phyloP scores from a whole-genome alignment of 2,888 invertebrate species.

The Corbicula japonica region DNA sequence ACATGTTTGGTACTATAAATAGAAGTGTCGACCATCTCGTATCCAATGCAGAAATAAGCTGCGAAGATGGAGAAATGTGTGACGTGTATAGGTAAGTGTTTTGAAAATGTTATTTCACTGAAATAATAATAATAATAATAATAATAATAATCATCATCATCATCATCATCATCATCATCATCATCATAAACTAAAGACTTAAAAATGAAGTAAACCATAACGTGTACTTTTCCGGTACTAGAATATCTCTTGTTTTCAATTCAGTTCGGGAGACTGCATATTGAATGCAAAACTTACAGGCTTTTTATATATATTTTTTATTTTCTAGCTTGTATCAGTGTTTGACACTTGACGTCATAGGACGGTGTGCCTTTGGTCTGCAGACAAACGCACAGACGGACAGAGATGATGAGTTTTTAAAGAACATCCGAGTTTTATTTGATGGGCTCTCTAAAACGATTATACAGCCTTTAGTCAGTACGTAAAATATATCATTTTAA shows the following conservation, averaged over 20 bases:
- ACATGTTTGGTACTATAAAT: conserved; percentile 87
- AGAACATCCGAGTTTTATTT: conserved; percentile 80
- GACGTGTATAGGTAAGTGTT: conserved; percentile 85
- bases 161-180: no score
- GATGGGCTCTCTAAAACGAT: conserved; percentile 75
- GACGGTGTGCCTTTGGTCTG: conserved; percentile 87
- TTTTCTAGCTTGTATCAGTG: conserved; percentile 86
- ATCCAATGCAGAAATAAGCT: conserved; percentile 82
- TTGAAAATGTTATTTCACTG: no score
- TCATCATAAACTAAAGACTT: no score
- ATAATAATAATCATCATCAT: no score
- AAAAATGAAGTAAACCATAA: no score
- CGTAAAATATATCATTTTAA: conserved; percentile 57
- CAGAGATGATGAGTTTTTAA: conserved; percentile 85
- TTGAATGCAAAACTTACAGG: neutral
- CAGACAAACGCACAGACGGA: conserved; percentile 86
- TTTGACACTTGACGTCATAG: conserved; percentile 88
- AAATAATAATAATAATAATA: no score
- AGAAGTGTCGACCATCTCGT: conserved; percentile 81
- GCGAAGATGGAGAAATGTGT: conserved; percentile 76
- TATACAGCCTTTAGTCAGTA: conserved; percentile 81
- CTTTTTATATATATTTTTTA: neutral
- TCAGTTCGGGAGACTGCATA: no score
- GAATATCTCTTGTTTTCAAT: no score
- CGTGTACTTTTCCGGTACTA: no score